These are phyloP conservation scores for Netelia fuscicornis DNA, from an alignment of 2,888 invertebrate species.

Conservation along the genomic window DNA sequence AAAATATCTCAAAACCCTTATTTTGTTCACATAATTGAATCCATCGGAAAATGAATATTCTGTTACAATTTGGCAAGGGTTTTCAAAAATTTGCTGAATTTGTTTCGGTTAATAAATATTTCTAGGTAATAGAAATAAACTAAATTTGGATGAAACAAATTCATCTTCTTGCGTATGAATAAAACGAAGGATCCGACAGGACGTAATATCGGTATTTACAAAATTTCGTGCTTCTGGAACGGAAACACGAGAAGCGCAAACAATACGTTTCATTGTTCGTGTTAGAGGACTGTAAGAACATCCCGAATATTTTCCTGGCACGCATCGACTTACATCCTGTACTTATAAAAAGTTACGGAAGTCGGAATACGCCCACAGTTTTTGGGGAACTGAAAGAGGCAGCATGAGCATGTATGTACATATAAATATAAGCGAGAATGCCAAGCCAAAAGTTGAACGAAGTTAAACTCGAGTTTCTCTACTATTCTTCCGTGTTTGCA, in stretches of 20 bases:
- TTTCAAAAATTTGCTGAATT: not conserved
- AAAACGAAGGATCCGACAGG: not conserved
- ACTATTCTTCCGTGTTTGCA: constrained; percentile 38
- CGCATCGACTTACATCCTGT: constrained; percentile 17
- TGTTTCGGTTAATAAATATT: not conserved
- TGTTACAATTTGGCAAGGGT: too few species aligned
- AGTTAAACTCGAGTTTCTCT: constrained; percentile 50
- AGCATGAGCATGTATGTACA: not conserved
- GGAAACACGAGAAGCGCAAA: constrained; percentile 23
- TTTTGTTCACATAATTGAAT: not conserved
- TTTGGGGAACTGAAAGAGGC: constrained; percentile 31
- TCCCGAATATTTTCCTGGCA: constrained; percentile 50
- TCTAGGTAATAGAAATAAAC: not conserved
- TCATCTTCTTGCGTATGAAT: not conserved
- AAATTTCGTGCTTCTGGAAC: constrained; percentile 26
- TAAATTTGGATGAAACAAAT: not conserved
- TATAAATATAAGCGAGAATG: constrained; percentile 27
- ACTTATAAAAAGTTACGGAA: constrained; percentile 34
- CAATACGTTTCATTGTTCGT: constrained; percentile 29
- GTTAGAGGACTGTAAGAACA: constrained; percentile 36
- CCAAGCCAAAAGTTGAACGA: constrained; percentile 39
- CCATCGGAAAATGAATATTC: not conserved
- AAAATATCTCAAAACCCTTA: too few species aligned
- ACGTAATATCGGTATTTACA: constrained; percentile 11
- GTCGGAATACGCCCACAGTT: constrained; percentile 9